A percentile compares a stretch with the other conserved stretches of the same genome.
These are phyloP conservation scores for Apostichopus japonicus DNA, from an alignment of 35 echinoderm and acorn worm genomes.

Conservation along the genomic window DNA sequence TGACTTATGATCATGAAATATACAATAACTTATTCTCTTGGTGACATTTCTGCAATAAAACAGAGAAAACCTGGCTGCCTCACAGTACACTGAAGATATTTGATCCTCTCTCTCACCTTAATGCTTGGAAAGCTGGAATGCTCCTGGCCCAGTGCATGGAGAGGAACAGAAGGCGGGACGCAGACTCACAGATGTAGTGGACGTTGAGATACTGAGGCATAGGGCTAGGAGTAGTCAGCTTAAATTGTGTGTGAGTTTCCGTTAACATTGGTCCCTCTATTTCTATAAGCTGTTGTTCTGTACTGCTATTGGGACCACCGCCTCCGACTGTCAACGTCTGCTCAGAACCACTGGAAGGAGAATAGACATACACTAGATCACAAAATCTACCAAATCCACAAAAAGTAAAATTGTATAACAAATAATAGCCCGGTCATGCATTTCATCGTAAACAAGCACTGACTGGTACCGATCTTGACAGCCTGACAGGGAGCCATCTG, in stretches of 20 bases:
- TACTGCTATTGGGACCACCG: not conserved
- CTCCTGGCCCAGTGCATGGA: constrained; percentile 99
- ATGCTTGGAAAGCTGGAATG: constrained; percentile 90
- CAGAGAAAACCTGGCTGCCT: too few relatives aligned
- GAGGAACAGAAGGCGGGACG: constrained; percentile 88
- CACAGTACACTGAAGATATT: too few relatives aligned
- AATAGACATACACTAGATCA: not conserved
- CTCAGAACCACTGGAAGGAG: not conserved
- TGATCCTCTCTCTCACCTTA: constrained; percentile 58
- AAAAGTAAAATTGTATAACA: too few relatives aligned
- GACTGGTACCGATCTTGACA: too few relatives aligned
- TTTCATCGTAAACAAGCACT: too few relatives aligned
- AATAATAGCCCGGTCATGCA: too few relatives aligned
- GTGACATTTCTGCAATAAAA: too few relatives aligned
- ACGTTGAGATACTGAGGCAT: constrained; percentile 99
- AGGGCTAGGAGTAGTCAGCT: constrained; percentile 94
- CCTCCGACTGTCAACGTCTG: constrained; percentile 24
- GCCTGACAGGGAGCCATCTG: too few relatives aligned
- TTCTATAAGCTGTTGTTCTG: constrained; percentile 79
- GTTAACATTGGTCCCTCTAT: constrained; percentile 88
- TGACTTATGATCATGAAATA: too few relatives aligned
- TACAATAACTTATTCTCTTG: too few relatives aligned
- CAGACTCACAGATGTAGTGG: constrained; percentile 99
- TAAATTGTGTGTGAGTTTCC: constrained; percentile 96
- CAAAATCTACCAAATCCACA: too few relatives aligned